Conservation (phyloP, 64 coral and sea anemone species). For the Stylophora pistillata region DNA sequence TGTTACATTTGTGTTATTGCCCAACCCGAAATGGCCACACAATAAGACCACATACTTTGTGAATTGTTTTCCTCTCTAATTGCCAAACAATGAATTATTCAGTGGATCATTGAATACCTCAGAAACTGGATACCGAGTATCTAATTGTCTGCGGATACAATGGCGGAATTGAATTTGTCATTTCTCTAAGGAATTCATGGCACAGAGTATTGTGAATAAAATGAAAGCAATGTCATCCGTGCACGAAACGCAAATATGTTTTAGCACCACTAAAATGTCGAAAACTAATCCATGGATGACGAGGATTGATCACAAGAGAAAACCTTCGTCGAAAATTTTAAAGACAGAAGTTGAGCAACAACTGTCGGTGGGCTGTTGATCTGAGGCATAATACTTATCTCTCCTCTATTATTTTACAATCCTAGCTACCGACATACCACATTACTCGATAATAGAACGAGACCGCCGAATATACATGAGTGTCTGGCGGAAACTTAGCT, state of each 20-base stretch:
- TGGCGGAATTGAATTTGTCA: conserved; percentile 35
- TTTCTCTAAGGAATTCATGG: conserved; percentile 35
- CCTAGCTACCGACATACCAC: conserved; percentile 3
- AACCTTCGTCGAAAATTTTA: not conserved
- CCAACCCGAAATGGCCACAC: not conserved
- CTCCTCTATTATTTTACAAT: not conserved
- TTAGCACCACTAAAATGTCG: not conserved
- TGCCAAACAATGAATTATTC: conserved; percentile 45
- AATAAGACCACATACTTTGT: conserved; percentile 27
- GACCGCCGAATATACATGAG: conserved; percentile 15
- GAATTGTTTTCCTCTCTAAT: conserved; percentile 25
- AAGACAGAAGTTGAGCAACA: not conserved
- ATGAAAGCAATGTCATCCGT: not conserved
- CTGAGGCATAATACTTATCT: not conserved
- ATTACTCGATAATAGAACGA: not conserved
- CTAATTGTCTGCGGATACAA: conserved; percentile 50
- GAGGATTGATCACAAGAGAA: not conserved
- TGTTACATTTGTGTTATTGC: conserved; percentile 51
- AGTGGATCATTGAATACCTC: not conserved
- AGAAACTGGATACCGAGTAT: conserved; percentile 38
- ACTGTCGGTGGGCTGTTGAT: not conserved
- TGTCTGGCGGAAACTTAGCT: not conserved
- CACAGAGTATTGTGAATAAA: not conserved
- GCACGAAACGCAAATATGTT: not conserved
- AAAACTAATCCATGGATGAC: not conserved